phyloP scores from a whole-genome alignment of 2,888 invertebrate species.

The Pinctada fucata region DNA sequence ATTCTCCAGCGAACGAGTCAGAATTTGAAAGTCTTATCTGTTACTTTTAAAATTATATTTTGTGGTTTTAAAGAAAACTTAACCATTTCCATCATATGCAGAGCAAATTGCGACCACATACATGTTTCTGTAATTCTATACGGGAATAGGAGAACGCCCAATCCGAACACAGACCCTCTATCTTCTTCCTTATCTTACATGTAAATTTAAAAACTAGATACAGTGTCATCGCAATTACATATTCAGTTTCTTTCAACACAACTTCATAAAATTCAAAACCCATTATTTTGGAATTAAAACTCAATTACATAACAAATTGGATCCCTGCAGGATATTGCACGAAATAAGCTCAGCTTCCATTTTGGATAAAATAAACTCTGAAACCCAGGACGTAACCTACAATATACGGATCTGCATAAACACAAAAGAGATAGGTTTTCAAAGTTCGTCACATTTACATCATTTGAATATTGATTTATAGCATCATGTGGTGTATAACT shows the following conservation, averaged over 20 bases:
- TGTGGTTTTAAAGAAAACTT: no score
- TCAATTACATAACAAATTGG: constrained; percentile 1
- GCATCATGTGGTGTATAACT: background rate
- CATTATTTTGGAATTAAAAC: background rate
- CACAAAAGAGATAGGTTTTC: background rate
- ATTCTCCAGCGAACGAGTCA: no score
- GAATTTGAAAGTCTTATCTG: no score
- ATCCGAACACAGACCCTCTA: background rate
- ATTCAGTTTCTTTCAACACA: background rate
- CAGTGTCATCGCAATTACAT: background rate
- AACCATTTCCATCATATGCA: no score
- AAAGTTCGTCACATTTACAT: background rate
- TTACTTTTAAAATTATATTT: no score
- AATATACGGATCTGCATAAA: no score
- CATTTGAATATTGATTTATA: background rate
- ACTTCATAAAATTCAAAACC: background rate
- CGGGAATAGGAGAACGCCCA: no score
- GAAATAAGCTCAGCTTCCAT: no score
- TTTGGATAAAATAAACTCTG: no score
- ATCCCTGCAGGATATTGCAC: background rate
- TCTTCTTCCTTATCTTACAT: background rate
- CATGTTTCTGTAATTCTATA: no score
- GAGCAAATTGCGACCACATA: no score
- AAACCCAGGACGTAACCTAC: no score
- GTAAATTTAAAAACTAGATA: background rate